Conservation (phyloP, 2,113 vertebrate species). For the Aspidoscelis tigris region DNA sequence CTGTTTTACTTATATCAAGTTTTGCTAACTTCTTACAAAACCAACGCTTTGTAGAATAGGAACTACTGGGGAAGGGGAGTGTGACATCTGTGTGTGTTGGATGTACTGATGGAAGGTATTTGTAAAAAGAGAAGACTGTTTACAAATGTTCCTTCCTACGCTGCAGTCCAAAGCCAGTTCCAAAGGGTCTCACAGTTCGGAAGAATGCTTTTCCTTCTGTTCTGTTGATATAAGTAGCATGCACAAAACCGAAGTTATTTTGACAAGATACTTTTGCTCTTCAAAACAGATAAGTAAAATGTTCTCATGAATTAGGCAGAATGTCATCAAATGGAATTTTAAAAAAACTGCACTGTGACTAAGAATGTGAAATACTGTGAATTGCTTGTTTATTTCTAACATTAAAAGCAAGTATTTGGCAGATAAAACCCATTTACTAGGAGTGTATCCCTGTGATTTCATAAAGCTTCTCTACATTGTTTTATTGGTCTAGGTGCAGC, state of each 20-base stretch:
- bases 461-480: background rate
- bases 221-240: background rate
- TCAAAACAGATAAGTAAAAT: background rate
- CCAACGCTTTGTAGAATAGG: background rate
- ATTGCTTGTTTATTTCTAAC: background rate
- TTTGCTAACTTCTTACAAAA: background rate
- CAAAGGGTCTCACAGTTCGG: background rate
- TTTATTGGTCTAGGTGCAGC: background rate
- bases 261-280: background rate
- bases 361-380: background rate
- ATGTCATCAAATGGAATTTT: background rate
- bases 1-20: background rate
- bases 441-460: background rate
- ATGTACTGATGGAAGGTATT: background rate
- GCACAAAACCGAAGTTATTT: background rate
- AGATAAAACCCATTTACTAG: background rate
- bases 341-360: background rate
- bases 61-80: too few relatives aligned
- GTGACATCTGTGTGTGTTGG: background rate
- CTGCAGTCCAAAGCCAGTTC: background rate
- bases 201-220: background rate
- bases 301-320: background rate
- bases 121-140: background rate
- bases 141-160: background rate
- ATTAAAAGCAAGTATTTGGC: background rate